Evolutionary conservation across 2,888 invertebrate species (phyloP), one percentile per base, ranked within the genome.

Genomic region (Isoperla grammatica): DNA sequence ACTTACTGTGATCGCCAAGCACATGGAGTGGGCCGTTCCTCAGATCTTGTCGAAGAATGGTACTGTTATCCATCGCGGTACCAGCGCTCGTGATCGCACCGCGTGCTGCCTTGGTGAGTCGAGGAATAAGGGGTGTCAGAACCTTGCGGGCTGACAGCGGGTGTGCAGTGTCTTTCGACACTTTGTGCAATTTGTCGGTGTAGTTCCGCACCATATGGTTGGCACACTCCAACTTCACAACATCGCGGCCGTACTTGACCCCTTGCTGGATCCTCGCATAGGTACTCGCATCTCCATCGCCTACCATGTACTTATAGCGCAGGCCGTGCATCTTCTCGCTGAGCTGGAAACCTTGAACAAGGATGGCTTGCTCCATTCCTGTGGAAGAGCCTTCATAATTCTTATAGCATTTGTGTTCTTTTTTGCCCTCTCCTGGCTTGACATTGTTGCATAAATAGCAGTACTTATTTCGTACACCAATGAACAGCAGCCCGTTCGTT

Each of bases 251-350:
- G 40, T 64, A 62, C 8, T 37, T 22, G 12, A 35, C 29, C 22
- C 40, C 37, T 15, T 63, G 49, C 15, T 53, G 53, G 11, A 66
- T 62, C 50, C 53, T 57, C 3, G 37, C 17, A 13, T 61, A 63
- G 2, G 64, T 63, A 35, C 59, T 58, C 4, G 62, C 63, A 17
- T 66, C 66, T 4, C 66, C 64, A 50, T 67, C 67, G 9, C 61
- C 64, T 1, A 67, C 59, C 19, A 64, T 48, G 12, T 40, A 54
- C 9, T 53, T 54, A 17, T 54, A 54, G 8, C 49, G 40, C 2
- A 53, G 12, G n/a, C 54, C 59, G 29, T 59, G 35, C 42, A 39
- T 20, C 1, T 22, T 11, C 23, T 50, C 53, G n/a, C 59, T 59
- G 4, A 23, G 42, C 9, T 11, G 54, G 43, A 59, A 59, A 29